Conservation (phyloP, 1,140 invertebrate species). For the Temnothorax curvispinosus region DNA sequence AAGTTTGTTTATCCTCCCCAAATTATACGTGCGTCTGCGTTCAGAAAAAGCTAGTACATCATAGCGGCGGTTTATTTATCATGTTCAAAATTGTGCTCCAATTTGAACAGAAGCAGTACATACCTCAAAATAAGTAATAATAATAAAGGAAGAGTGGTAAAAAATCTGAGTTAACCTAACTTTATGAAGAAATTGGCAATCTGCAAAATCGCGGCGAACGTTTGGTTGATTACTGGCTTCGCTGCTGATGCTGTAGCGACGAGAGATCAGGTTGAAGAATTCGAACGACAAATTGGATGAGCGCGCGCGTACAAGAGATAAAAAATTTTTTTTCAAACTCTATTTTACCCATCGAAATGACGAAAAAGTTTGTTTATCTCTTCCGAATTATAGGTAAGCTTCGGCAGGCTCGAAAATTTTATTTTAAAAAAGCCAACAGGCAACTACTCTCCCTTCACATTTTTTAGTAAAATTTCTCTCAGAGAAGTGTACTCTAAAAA, state of each 20-base stretch:
- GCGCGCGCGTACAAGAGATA: conserved; percentile 90
- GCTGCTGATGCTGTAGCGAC: conserved; percentile 92
- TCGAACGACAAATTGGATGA: conserved; percentile 93
- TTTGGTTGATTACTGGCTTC: conserved; percentile 92
- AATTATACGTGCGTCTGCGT: neutral
- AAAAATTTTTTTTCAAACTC: neutral
- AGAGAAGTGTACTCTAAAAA: neutral
- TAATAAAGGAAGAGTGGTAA: neutral
- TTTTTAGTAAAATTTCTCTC: neutral
- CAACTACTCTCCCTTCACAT: neutral
- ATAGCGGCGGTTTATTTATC: neutral
- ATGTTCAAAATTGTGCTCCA: neutral
- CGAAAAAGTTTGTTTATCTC: neutral
- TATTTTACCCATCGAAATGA: neutral
- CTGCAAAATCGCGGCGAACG: conserved; percentile 91
- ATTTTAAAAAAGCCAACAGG: neutral
- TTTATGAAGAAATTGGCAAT: conserved; percentile 90
- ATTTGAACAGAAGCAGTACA: neutral
- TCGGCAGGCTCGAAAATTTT: neutral
- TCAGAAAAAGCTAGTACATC: neutral
- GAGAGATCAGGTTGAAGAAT: conserved; percentile 92
- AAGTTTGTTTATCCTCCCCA: neutral
- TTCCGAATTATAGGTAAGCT: neutral
- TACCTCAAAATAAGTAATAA: neutral
- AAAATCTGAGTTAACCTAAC: conserved; percentile 86